Percentiles rank a stretch among this genome's conserved stretches.
These are phyloP conservation scores for Saccostrea cuccullata DNA, from an alignment of 1,140 invertebrate genomes.

Conservation along the genomic window DNA sequence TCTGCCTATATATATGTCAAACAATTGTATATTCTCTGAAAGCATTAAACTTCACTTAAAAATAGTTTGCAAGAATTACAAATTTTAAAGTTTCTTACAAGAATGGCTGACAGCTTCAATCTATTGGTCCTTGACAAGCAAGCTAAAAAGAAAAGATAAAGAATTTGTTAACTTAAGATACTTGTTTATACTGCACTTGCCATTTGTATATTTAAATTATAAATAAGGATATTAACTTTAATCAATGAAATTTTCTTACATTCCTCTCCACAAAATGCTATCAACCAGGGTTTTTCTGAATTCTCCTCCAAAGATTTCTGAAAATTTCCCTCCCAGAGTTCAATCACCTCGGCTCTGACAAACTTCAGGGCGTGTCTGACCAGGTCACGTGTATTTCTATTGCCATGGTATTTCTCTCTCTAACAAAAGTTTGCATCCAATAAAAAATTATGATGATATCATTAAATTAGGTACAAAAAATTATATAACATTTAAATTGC, in stretches of 20 bases:
- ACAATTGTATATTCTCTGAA: neutral
- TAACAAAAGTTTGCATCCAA: constrained; percentile 52
- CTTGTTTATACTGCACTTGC: neutral
- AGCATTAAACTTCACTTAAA: neutral
- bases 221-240: neutral
- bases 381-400: constrained; percentile 74
- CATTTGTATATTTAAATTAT: neutral
- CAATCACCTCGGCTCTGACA: constrained; percentile 71
- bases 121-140: constrained; percentile 81
- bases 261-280: constrained; percentile 79
- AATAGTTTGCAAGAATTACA: neutral
- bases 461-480: neutral
- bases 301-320: constrained; percentile 58
- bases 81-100: constrained; percentile 79
- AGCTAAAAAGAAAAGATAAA: constrained; percentile 66
- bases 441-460: neutral
- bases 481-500: neutral
- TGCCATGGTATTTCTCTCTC: constrained; percentile 78
- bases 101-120: constrained; percentile 83
- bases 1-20: constrained; percentile 77
- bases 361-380: constrained; percentile 78
- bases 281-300: constrained; percentile 78
- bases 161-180: neutral
- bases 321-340: constrained; percentile 73
- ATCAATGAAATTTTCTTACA: constrained; percentile 37